phyloP scores from a whole-genome alignment of 2,888 invertebrate species.

The Osmoderma eremita region DNA sequence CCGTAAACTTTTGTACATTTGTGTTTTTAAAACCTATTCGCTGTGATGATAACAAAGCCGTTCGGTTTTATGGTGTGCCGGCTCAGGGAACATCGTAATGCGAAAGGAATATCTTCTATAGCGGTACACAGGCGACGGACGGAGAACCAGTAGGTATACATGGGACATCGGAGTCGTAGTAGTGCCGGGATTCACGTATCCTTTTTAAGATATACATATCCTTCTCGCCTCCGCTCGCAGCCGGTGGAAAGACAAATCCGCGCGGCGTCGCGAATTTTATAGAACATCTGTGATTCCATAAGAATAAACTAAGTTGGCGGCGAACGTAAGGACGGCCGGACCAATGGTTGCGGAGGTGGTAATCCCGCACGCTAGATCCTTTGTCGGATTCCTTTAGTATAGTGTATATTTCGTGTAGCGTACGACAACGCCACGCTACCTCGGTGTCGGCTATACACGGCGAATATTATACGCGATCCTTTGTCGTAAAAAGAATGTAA shows the following conservation, averaged over 20 bases:
- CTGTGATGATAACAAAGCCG: conserved; percentile 51
- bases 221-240: not conserved
- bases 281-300: conserved; percentile 61
- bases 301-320: conserved; percentile 56
- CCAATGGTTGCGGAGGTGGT: conserved; percentile 59
- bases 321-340: conserved; percentile 58
- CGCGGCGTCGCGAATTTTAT: conserved; percentile 59
- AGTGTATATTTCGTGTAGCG: conserved; percentile 36
- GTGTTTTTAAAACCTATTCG: conserved; percentile 41
- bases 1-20: conserved; percentile 40
- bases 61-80: conserved; percentile 50
- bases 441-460: conserved; percentile 13
- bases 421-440: not conserved
- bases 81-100: conserved; percentile 46
- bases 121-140: not conserved
- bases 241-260: conserved; percentile 59
- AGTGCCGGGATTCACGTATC: not conserved
- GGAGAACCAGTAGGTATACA: not conserved
- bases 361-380: conserved; percentile 51
- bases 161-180: not conserved
- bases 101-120: conserved; percentile 46
- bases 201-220: not conserved
- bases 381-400: conserved; percentile 48
- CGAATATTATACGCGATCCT: conserved; percentile 9
- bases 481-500: conserved; percentile 30